Conservation (phyloP, 2,888 invertebrate species). For the Allacma fusca region DNA sequence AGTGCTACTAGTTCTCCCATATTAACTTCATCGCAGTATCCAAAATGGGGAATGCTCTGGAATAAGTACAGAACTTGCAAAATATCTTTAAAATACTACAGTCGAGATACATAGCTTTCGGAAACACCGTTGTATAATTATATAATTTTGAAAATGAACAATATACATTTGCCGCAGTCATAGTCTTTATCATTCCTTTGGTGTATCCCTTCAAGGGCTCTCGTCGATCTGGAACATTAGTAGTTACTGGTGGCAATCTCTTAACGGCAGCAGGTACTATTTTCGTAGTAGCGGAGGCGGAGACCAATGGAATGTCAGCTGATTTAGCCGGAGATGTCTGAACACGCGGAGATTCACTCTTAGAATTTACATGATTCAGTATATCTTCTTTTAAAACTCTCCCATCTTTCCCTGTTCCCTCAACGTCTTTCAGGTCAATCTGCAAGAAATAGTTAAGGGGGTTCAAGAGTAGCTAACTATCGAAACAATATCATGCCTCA, state of each 20-base stretch:
- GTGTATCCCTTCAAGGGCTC: conserved; percentile 81
- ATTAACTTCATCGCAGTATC: conserved; percentile 91
- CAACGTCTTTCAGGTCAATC: conserved; percentile 70
- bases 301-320: conserved; percentile 13
- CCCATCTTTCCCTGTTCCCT: conserved; percentile 85
- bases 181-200: conserved; percentile 94
- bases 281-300: conserved; percentile 26
- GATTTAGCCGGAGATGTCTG: conserved; percentile 44
- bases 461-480: conserved; percentile 29
- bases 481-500: too few relatives aligned
- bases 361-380: conserved; percentile 70
- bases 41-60: conserved; percentile 85
- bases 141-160: too few relatives aligned
- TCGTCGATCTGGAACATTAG: conserved; percentile 66
- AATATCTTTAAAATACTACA: too few relatives aligned
- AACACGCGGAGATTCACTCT: conserved; percentile 28
- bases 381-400: conserved; percentile 96
- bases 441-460: conserved; percentile 9
- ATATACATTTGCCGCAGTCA: conserved; percentile 71
- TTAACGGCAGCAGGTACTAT: background rate
- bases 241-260: conserved; percentile 47
- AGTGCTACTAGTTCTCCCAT: conserved; percentile 79
- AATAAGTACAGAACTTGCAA: background rate
- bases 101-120: too few relatives aligned
- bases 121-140: too few relatives aligned